These are phyloP conservation scores for Paedocypris sp. DNA, from an alignment of 2,113 vertebrate genomes.

Conservation along the genomic window DNA sequence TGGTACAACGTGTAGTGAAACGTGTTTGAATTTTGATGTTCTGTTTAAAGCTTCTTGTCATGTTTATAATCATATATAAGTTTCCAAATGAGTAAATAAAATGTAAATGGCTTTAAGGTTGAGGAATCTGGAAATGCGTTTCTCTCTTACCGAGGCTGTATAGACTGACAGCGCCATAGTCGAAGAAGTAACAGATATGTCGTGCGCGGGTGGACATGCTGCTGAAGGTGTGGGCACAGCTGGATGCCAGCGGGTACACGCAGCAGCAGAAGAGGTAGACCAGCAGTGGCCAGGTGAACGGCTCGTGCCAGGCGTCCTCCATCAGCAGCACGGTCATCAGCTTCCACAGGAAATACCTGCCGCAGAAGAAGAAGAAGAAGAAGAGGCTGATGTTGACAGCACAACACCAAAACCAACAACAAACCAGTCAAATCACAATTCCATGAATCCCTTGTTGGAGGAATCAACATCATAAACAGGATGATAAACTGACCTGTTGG, in stretches of 20 bases:
- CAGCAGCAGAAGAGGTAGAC: constrained; percentile 69
- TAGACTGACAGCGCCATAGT: constrained; percentile 70
- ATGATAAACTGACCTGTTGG: not conserved
- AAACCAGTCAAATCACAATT: not conserved
- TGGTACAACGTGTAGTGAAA: too few relatives aligned
- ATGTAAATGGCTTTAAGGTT: too few relatives aligned
- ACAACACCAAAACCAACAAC: not conserved
- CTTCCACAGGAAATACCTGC: constrained; percentile 78
- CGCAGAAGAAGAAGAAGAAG: not conserved
- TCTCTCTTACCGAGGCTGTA: constrained; percentile 69
- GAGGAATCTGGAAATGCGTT: not conserved
- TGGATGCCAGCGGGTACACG: constrained; percentile 73
- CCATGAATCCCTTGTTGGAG: not conserved
- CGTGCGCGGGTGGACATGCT: constrained; percentile 63
- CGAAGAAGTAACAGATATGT: constrained; percentile 79
- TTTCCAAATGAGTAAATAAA: too few relatives aligned
- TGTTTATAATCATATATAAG: too few relatives aligned
- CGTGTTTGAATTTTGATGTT: too few relatives aligned
- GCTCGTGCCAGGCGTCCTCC: constrained; percentile 53
- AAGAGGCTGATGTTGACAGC: not conserved
- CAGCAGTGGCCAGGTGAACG: constrained; percentile 65
- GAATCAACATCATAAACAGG: not conserved
- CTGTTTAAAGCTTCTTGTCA: too few relatives aligned
- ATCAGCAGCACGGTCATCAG: constrained; percentile 51
- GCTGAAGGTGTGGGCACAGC: constrained; percentile 78